Evolutionary conservation across 1,140 invertebrate species (phyloP).

Genomic region (Leptoteleia sp.): DNA sequence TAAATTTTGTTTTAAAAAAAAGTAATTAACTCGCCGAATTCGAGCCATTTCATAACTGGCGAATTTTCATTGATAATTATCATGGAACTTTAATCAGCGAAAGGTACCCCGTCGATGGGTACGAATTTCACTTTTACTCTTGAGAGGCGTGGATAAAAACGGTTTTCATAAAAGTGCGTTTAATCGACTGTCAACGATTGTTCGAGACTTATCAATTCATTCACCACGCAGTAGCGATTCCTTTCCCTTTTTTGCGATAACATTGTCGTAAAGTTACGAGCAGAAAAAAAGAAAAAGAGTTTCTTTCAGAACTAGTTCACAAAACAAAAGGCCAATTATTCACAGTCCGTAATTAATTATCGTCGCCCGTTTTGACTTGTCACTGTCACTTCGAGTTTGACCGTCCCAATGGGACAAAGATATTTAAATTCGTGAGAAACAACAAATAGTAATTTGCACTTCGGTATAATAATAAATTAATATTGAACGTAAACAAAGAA

Average conservation of each 20-base stretch:
- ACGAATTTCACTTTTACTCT: slow-evolving; percentile 24
- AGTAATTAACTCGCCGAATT: no score
- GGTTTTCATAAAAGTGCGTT: slow-evolving; percentile 37
- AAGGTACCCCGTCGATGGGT: neutral
- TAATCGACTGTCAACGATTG: slow-evolving; percentile 28
- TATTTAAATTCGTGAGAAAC: slow-evolving; percentile 17
- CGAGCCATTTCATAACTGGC: no score
- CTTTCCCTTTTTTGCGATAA: slow-evolving; percentile 51
- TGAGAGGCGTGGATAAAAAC: slow-evolving; percentile 7
- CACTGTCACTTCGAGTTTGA: no score
- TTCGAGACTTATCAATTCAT: slow-evolving; percentile 33
- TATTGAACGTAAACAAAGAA: neutral
- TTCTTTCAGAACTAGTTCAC: slow-evolving; percentile 7
- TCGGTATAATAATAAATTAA: no score
- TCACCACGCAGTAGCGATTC: slow-evolving; percentile 26
- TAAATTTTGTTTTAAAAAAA: no score
- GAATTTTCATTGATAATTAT: no score
- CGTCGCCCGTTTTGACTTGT: no score
- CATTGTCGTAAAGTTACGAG: slow-evolving; percentile 10
- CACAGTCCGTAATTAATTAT: slow-evolving; percentile 15
- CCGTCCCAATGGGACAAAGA: no score
- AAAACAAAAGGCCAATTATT: slow-evolving; percentile 36
- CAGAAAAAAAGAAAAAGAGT: slow-evolving; percentile 10
- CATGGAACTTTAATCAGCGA: no score
- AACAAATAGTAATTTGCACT: no score